Base-by-base conservation (phyloP, 2,113 vertebrate genomes). In the Anguilla rostrata region DNA sequence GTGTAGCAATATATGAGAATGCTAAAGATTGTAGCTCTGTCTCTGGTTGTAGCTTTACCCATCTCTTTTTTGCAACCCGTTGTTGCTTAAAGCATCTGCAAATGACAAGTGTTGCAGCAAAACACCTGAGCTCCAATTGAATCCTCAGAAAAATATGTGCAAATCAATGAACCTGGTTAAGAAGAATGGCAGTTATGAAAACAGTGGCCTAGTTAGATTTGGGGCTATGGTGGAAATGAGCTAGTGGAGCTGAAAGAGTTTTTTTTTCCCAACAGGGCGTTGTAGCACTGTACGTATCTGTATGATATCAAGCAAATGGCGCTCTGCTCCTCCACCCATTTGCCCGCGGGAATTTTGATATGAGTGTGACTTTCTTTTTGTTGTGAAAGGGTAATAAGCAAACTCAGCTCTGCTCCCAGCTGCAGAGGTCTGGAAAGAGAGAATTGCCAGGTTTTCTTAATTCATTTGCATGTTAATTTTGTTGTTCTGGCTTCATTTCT, bases 351-450 rank as follows among this genome's bases (percentile, higher is more conserved):
- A 75, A 85, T 57, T 57, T 56, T 34, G 40, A 53, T 57, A 8
- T 46, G 39, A 85, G 49, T 53, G 43, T 40, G 34, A 41, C 20
- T 26, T 39, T 78, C 49, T 34, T 41, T 80, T 80, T 18, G 12
- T 60, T 85, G 49, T 40, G 78, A 60, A 85, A 57, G 84, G 8
- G 29, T 78, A 39, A 56, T 78, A 79, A 78, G 57, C 81, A 83
- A 8, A 46, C 43, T 57, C 49, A 80, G 26, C 75, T 80, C 75
- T 9, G 34, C 34, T 85, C 75, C 84, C 71, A 85, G 84, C 84
- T 80, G 43, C 29, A 43, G 29, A 82, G 41, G 81, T 78, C 34
- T 85, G 18, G 16, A 86, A 82, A 7, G 7, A 46, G 81, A 34
- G 40, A 20, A 66, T 39, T 57, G 39, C 40, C 43, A 78, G 41